Conservation (phyloP, 2,888 invertebrate genomes). For the Tryphoninae sp. region DNA sequence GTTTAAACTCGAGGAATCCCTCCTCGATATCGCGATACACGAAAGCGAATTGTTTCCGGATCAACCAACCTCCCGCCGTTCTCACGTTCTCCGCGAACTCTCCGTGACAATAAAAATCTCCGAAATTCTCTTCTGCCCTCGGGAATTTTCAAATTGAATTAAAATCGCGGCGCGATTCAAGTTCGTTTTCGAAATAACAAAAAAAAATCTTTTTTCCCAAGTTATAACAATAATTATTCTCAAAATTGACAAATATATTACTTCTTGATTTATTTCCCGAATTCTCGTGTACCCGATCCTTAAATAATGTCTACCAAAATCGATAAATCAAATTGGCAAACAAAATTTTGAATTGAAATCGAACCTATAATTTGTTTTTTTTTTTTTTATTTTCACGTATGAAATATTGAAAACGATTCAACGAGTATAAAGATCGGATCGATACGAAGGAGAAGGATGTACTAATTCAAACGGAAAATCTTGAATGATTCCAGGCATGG, state of each 20-base stretch:
- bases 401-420: too few species aligned
- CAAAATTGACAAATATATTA: conserved; percentile 29
- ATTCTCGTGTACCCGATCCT: background rate
- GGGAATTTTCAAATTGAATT: conserved; percentile 38
- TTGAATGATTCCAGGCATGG: conserved; percentile 15
- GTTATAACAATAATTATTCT: conserved; percentile 51
- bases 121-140: conserved; percentile 18
- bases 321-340: too few species aligned
- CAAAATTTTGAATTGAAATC: too few species aligned
- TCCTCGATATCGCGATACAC: conserved; percentile 53
- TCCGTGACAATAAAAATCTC: conserved; percentile 53
- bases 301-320: background rate
- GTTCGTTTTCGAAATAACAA: conserved; percentile 32
- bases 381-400: too few species aligned
- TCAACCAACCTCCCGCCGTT: conserved; percentile 28
- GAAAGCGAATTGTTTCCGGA: conserved; percentile 63
- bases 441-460: background rate
- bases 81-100: conserved; percentile 11
- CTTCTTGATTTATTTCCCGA: conserved; percentile 1
- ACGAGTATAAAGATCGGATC: background rate
- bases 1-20: conserved; percentile 21
- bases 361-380: too few species aligned
- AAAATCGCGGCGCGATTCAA: conserved; percentile 25
- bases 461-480: conserved; percentile 49
- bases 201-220: conserved; percentile 43